Conservation (phyloP, 2,113 vertebrate genomes). For the Pangasianodon hypophthalmus region DNA sequence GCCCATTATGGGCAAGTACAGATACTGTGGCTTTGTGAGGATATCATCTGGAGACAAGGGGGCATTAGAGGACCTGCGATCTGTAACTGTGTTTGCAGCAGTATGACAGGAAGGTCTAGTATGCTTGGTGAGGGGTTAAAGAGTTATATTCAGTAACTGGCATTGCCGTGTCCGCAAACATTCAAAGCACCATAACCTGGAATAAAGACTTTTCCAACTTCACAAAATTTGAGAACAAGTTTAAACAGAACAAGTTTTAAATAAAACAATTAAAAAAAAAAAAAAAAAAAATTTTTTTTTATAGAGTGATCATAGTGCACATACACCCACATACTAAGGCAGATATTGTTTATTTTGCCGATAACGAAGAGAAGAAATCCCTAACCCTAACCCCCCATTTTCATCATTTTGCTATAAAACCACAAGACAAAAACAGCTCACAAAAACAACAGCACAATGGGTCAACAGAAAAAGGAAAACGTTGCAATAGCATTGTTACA, state of each 20-base stretch:
- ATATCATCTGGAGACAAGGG: slow-evolving; percentile 17
- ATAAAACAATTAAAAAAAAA: no score
- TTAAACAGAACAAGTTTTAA: not conserved
- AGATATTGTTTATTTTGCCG: not conserved
- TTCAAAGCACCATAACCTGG: not conserved
- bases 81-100: not conserved
- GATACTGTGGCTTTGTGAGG: slow-evolving; percentile 33
- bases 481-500: not conserved
- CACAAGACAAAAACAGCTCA: not conserved
- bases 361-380: not conserved
- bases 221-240: not conserved
- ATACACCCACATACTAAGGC: not conserved
- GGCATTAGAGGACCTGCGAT: not conserved
- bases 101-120: not conserved
- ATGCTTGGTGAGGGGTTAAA: not conserved
- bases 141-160: not conserved
- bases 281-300: no score
- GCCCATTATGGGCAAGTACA: not conserved
- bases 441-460: not conserved
- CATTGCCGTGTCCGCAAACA: not conserved
- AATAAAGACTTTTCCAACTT: not conserved
- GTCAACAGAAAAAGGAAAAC: not conserved
- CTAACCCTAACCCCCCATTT: no score
- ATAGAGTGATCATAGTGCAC: not conserved
- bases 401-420: not conserved